Conservation (phyloP, 2,113 vertebrate species). For the Odobenus rosmarus region DNA sequence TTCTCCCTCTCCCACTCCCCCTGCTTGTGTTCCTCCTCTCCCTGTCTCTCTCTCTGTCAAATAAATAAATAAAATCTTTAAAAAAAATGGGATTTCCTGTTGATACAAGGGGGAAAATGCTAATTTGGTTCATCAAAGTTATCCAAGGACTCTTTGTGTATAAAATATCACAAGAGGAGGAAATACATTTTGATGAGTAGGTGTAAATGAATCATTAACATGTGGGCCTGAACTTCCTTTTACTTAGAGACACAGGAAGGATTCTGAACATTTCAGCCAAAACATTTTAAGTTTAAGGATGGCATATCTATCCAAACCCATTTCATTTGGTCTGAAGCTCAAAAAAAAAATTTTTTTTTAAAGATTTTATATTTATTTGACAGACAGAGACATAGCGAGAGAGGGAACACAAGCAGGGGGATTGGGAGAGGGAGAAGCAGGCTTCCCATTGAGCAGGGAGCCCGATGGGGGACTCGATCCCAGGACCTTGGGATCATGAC, state of each 20-base stretch:
- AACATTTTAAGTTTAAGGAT: neutral
- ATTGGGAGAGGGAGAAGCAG: no score
- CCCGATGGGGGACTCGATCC: no score
- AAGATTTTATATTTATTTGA: no score
- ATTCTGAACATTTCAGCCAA: conserved; percentile 13
- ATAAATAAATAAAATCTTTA: no score
- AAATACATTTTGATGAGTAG: conserved; percentile 31
- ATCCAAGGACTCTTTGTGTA: conserved; percentile 3
- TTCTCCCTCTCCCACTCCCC: no score
- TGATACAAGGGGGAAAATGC: neutral
- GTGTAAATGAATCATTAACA: conserved; percentile 58
- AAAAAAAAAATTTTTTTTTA: neutral
- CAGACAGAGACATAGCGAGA: no score
- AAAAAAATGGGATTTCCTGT: neutral
- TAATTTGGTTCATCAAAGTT: conserved; percentile 47
- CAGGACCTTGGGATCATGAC: no score
- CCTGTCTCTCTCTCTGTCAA: no score
- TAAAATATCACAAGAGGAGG: conserved; percentile 34
- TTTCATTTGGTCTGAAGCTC: neutral
- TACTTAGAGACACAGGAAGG: conserved; percentile 34
- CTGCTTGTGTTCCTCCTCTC: no score
- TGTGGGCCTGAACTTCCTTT: conserved; percentile 11
- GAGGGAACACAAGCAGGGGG: no score
- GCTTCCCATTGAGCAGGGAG: no score
- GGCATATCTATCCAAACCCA: neutral